Evolutionary conservation across 2,113 vertebrate species (phyloP), one percentile per base, ranked within the genome.

Genomic region (Pteronura brasiliensis): DNA sequence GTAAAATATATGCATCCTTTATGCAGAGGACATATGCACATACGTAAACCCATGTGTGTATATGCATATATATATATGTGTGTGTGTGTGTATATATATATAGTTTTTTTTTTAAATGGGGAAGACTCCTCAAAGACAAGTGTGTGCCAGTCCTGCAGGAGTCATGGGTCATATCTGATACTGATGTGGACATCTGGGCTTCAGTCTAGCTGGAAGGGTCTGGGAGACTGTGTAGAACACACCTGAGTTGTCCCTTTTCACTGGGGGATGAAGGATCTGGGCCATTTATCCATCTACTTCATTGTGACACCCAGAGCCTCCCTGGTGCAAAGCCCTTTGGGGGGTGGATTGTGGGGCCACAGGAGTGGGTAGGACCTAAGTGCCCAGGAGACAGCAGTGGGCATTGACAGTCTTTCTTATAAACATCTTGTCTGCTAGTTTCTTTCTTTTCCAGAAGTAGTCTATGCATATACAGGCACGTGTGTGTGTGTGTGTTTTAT

Each of bases 41-140:
- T 29, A 27, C 13, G 15, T 29, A 36, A 7, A 25, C 2, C 3
- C 10, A 25, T 20, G 6, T 42, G 8, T 6, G 4, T 29, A 11
- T 27, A 31, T 6, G 27, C 29, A 27, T 61, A 12, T 1, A 21
- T 27, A 85, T 59, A 72, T 23, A 14, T 14, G 11, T 0, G 18
- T 23, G 36, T 21, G 69, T 23, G 36, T 0, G 29, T 23, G 18
- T 21, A 36, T 34, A 12, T 52, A 20, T 42, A 42, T 42, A 42
- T 42, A 42, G 21, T 31, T 59, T 29, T 65, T 65, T 31, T 65
- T 63, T n/a, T 29, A 1, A 47, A 79, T 29, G 14, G 15, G 25
- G n/a, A 55, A 72, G 17, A 39, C 20, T 31, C 17, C 1, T 42
- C 67, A 52, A 47, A 80, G 77, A 52, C 4, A 59, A 11, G 17